These are phyloP conservation scores for Hybos culiciformis DNA, from an alignment of 2,888 invertebrate genomes.

Conservation along the genomic window DNA sequence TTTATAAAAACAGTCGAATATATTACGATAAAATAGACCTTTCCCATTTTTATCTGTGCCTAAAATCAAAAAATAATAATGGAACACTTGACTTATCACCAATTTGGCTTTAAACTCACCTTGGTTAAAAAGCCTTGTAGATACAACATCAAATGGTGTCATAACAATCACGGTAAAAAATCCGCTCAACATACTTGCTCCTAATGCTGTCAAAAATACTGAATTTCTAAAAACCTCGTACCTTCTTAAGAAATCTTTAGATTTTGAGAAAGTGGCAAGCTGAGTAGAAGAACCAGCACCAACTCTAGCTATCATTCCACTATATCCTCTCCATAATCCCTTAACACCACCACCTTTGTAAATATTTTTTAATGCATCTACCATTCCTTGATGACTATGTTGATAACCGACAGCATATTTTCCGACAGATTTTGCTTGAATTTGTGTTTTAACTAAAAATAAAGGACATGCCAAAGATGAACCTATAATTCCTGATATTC, in stretches of 20 bases:
- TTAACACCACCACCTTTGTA: conserved; percentile 40
- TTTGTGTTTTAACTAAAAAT: conserved; percentile 71
- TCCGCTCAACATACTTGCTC: conserved; percentile 64
- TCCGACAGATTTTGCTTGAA: conserved; percentile 55
- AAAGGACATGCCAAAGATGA: conserved; percentile 60
- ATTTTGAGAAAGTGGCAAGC: conserved; percentile 60
- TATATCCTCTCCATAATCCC: conserved; percentile 67
- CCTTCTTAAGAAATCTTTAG: conserved; percentile 38
- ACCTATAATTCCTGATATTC: conserved; percentile 50
- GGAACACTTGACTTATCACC: too few relatives aligned
- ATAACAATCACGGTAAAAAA: conserved; percentile 58
- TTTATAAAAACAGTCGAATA: conserved; percentile 63
- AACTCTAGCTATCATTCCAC: conserved; percentile 54
- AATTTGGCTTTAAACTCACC: too few relatives aligned
- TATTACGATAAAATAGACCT: conserved; percentile 53
- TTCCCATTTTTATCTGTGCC: conserved; percentile 45
- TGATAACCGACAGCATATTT: conserved; percentile 76
- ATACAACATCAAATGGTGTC: conserved; percentile 77
- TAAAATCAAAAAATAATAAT: conserved; percentile 19
- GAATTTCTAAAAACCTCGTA: conserved; percentile 28
- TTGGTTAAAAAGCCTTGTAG: conserved; percentile 80
- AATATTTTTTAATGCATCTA: conserved; percentile 39
- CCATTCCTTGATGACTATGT: conserved; percentile 51
- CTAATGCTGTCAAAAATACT: conserved; percentile 44
- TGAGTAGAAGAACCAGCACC: conserved; percentile 74